These are phyloP conservation scores for Lepidocyrtinus sp. DNA, from an alignment of 2,888 invertebrate species.

Conservation along the genomic window DNA sequence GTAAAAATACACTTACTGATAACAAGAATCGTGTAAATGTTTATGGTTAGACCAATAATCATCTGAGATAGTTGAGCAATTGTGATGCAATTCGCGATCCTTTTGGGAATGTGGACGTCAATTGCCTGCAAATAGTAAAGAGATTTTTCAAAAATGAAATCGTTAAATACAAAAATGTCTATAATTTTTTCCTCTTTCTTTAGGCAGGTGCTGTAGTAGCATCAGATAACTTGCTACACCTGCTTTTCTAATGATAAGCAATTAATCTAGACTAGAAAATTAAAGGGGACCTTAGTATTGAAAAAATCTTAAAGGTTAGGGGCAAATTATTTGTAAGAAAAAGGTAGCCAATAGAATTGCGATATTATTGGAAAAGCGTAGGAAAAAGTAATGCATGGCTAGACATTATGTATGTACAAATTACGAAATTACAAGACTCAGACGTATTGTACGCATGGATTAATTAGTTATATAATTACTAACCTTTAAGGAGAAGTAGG, in stretches of 20 bases:
- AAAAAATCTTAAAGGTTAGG: neutral
- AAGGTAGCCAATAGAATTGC: neutral
- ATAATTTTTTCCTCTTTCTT: too few relatives aligned
- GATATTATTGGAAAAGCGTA: too few relatives aligned
- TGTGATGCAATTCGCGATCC: slow-evolving; percentile 92
- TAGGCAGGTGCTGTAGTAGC: neutral
- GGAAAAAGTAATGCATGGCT: neutral
- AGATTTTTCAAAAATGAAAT: neutral
- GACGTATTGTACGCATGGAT: too few relatives aligned
- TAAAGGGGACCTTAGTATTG: neutral
- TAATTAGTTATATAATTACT: too few relatives aligned
- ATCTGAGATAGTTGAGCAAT: slow-evolving; percentile 92
- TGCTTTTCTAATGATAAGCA: neutral
- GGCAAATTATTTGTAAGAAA: neutral
- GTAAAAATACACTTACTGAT: slow-evolving; percentile 43
- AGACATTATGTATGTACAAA: too few relatives aligned
- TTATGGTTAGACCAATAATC: slow-evolving; percentile 92
- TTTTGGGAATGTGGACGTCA: slow-evolving; percentile 86
- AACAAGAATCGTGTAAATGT: slow-evolving; percentile 86
- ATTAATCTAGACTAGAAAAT: neutral
- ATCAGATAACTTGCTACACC: neutral
- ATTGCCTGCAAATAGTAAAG: slow-evolving; percentile 77
- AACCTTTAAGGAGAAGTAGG: slow-evolving; percentile 84
- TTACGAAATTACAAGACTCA: too few relatives aligned
- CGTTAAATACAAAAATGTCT: neutral